Percentiles rank a stretch among this genome's conserved stretches.
Evolutionary conservation across 1,140 invertebrate species (phyloP).

Genomic region (Muscidifurax raptorellus): DNA sequence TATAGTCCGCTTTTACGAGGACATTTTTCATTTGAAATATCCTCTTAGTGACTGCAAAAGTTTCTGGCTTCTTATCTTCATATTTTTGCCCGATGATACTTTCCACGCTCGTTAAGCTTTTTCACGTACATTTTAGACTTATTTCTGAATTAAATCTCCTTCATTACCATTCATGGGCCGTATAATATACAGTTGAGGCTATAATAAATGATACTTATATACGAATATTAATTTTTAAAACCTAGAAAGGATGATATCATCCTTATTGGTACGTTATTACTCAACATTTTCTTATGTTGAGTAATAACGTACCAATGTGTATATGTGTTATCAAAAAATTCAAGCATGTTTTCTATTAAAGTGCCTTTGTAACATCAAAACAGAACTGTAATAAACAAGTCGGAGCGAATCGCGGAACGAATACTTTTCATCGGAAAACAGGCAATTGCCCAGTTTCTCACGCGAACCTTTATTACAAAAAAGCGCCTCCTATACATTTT

Average conservation of each 20-base stretch:
- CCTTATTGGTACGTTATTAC: too few relatives aligned
- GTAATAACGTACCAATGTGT: too few relatives aligned
- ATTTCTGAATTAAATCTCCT: not conserved
- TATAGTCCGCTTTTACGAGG: conserved; percentile 5
- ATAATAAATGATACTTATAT: too few relatives aligned
- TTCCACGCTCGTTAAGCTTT: conserved; percentile 10
- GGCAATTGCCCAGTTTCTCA: not conserved
- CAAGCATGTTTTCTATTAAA: too few relatives aligned
- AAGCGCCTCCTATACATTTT: not conserved
- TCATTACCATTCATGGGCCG: not conserved
- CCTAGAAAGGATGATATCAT: too few relatives aligned
- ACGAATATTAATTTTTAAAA: too few relatives aligned
- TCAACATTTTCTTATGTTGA: too few relatives aligned
- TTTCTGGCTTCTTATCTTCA: conserved; percentile 8
- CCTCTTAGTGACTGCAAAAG: conserved; percentile 1
- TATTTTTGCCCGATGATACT: conserved; percentile 4
- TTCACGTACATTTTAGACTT: conserved; percentile 3
- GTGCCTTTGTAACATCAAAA: too few relatives aligned
- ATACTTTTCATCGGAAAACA: not conserved
- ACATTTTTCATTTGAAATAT: conserved; percentile 24
- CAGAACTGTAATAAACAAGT: too few relatives aligned
- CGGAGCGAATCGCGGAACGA: not conserved
- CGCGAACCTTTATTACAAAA: not conserved
- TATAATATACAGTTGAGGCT: too few relatives aligned
- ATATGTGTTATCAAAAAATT: too few relatives aligned